phyloP scores from a whole-genome alignment of 2,113 vertebrate genomes.

The Raja brachyura region DNA sequence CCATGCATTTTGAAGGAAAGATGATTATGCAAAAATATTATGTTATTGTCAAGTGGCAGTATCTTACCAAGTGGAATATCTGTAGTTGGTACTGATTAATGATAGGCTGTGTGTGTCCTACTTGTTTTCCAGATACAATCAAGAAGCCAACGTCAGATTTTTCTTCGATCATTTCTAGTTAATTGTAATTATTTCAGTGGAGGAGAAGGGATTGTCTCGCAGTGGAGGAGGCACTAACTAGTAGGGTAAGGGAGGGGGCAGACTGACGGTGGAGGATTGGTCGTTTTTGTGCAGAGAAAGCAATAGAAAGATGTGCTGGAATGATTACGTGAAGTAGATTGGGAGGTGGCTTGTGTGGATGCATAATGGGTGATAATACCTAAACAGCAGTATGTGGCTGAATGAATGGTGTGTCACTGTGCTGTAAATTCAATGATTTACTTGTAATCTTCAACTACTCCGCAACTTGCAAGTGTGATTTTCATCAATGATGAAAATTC shows the following conservation, averaged over 20 bases:
- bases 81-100: background rate
- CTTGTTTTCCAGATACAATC: background rate
- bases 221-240: background rate
- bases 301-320: background rate
- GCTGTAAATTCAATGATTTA: background rate
- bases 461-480: background rate
- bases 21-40: background rate
- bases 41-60: background rate
- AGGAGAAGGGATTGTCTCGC: too few relatives aligned
- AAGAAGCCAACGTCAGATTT: too few relatives aligned
- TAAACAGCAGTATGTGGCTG: too few relatives aligned
- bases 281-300: background rate
- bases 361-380: too few relatives aligned
- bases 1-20: background rate
- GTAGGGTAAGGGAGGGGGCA: too few relatives aligned
- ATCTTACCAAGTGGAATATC: background rate
- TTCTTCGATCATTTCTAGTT: background rate
- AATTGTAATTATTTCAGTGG: background rate
- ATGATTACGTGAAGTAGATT: background rate
- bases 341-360: too few relatives aligned
- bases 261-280: too few relatives aligned
- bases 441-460: background rate
- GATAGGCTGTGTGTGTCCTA: background rate
- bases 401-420: background rate
- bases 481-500: background rate